Evolutionary conservation across 1,140 invertebrate species (phyloP), one percentile per base, ranked within the genome.

Genomic region (Ceratosolen fusciceps): DNA sequence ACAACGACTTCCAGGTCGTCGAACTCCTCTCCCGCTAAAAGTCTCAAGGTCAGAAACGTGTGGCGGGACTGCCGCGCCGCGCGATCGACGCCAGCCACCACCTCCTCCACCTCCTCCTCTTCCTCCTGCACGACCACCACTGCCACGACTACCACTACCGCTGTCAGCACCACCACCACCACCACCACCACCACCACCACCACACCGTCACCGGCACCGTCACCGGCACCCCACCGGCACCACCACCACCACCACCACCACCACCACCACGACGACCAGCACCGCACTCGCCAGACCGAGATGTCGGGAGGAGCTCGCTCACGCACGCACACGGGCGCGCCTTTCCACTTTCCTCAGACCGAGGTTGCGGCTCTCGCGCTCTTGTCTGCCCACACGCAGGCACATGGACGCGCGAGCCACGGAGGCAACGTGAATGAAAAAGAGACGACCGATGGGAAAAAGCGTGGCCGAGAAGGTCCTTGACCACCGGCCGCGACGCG

Each of bases 11-110:
- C 52, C 70, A 65, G 77, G 77, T 79, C 77, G 77, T 73, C 70
- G 67, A 79, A 79, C 77, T 79, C n/a, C 78, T 79, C 72, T 70
- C 71, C 78, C 62, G 78, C 78, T 79, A 74, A 79, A 79, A 79
- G 78, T 70, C 78, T 49, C 78, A 79, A 79, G 78, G 78, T 79
- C 78, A 74, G 72, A 71, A n/a, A 39, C 62, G 74, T 37, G 74
- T 49, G 62, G 58, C 37, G 5, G 31, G 34, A 47, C 74, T 29
- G n/a, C n/a, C n/a, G 10, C 49, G 72, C 58, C 52, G 37, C 56
- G 54, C 37, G 24, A 54, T 37, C 62, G 12, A 60, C 62, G 4
- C 34, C 31, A 29, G n/a, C 62, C n/a, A 7, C 39, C 39, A 0
- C 68, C 29, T 34, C 70, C 65, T 56, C 47, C 34, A 4, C 65